Base-by-base conservation (phyloP, 2,888 invertebrate species). In the Panopea generosa region DNA sequence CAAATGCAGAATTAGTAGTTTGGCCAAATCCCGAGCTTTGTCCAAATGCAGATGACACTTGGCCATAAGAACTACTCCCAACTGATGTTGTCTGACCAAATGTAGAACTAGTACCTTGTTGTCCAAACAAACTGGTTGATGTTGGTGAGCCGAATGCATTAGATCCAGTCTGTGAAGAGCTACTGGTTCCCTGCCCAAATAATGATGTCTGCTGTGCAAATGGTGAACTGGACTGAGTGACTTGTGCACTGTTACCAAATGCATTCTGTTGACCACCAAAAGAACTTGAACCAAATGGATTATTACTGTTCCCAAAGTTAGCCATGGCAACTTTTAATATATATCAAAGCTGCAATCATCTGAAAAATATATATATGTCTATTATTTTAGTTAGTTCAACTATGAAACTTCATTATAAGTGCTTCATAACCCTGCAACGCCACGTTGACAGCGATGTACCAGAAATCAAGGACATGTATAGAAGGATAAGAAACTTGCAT, bases 241-340 rank as follows among this genome's bases (percentile, higher is more conserved):
- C 40, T 16, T 40, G 40, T 40, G 40, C 16, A n/a, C n/a, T n/a
- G n/a, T n/a, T n/a, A 40, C 40, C 40, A 40, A 40, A 40, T 40
- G 40, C 16, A 7, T 16, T 16, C 16, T 7, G 7, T 40, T 7
- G 7, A 16, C 40, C 40, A 40, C 40, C 40, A 40, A 49, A 49
- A 14, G 49, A 18, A 18, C n/a, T 49, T 9, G 49, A 49, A n/a
- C n/a, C 49, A 49, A 49, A 49, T 11, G 49, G 18, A 16, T 49
- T 49, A 18, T 49, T 49, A 16, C n/a, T n/a, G n/a, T n/a, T n/a
- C n/a, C 49, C 49, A 49, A 27, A 45, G 38, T 57, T 71, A n/a
- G 70, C 29, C 70, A 70, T 70, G 24, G 9, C 50, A 4, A 29
- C 14, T 50, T 16, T 27, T 27, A 40, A 40, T 47, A 16, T 11